Conservation (phyloP, 1,140 invertebrate genomes). For the Alviniconcha marisindica region DNA sequence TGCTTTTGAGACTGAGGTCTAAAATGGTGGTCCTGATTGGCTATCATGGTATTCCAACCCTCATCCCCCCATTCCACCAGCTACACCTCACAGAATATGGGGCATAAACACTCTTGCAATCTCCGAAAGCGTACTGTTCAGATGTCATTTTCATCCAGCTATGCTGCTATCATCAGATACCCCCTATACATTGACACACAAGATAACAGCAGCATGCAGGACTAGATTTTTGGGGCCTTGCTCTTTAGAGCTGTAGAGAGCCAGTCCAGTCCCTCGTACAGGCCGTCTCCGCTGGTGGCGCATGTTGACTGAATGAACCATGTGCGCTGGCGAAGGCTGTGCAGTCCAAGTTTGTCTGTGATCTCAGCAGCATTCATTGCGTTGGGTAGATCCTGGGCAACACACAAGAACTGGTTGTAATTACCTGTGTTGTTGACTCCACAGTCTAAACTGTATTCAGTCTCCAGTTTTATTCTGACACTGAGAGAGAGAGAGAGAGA, state of each 20-base stretch:
- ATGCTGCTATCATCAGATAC: neutral
- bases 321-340: slow-evolving; percentile 84
- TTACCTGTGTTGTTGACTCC: no score
- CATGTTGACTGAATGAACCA: slow-evolving; percentile 99
- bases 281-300: slow-evolving; percentile 96
- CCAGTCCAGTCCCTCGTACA: slow-evolving; percentile 99
- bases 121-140: neutral
- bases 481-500: no score
- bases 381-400: slow-evolving; percentile 93
- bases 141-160: neutral
- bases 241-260: slow-evolving; percentile 86
- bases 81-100: neutral
- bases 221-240: neutral
- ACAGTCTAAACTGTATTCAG: no score
- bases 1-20: no score
- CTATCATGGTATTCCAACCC: no score
- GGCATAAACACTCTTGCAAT: neutral
- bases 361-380: slow-evolving; percentile 99
- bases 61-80: neutral
- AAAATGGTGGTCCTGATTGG: no score
- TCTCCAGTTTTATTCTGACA: no score
- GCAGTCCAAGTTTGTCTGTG: slow-evolving; percentile 97
- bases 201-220: neutral
- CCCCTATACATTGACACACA: neutral
- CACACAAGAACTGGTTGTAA: no score